These are phyloP conservation scores for Lasioglossum villosulum DNA, from an alignment of 2,888 invertebrate genomes.

Conservation along the genomic window DNA sequence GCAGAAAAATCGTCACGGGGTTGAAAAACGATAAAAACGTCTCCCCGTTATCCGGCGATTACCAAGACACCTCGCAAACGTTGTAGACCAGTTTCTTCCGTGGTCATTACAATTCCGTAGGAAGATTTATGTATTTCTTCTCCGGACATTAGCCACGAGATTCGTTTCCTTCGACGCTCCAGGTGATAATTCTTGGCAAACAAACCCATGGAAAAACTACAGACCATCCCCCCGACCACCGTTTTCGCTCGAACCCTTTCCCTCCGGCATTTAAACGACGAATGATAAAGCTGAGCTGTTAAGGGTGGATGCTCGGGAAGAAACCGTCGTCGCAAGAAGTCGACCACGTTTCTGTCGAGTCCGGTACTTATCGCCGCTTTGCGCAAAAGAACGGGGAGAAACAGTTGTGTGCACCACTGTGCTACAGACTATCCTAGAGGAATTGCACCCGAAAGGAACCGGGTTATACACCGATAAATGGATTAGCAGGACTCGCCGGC, in stretches of 20 bases:
- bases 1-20: neutral
- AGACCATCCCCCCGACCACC: neutral
- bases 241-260: conserved; percentile 13
- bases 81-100: neutral
- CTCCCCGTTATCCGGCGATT: neutral
- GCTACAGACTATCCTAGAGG: conserved; percentile 25
- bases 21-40: neutral
- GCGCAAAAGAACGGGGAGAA: conserved; percentile 14
- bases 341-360: conserved; percentile 43
- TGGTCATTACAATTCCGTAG: neutral
- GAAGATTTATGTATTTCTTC: neutral
- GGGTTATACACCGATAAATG: conserved; percentile 74
- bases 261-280: conserved; percentile 57
- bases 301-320: conserved; percentile 42
- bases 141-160: neutral
- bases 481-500: conserved; percentile 76
- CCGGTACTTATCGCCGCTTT: conserved; percentile 70
- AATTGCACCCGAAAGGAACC: conserved; percentile 27
- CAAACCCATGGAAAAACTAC: conserved; percentile 27
- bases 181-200: conserved; percentile 29
- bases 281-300: conserved; percentile 54
- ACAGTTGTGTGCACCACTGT: conserved; percentile 2
- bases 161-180: conserved; percentile 10
- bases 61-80: neutral
- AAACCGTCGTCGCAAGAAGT: conserved; percentile 68